Evolutionary conservation across 92 coral and sea anemone genomes (phyloP).

Genomic region (Actinostola sp.): DNA sequence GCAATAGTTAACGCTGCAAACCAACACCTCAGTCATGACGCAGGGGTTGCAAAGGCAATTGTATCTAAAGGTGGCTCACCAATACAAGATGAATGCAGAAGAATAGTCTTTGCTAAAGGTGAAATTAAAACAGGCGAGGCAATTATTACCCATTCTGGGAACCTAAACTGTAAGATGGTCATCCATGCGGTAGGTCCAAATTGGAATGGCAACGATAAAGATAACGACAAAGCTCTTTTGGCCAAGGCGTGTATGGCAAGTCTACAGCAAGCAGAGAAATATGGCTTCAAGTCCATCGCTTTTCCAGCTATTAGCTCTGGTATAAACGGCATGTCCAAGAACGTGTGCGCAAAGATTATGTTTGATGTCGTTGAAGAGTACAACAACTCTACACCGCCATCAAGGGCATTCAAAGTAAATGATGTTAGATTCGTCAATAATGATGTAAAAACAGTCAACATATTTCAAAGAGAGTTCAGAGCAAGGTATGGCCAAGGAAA

Average conservation of each 20-base stretch:
- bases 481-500: slow-evolving; percentile 39
- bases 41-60: slow-evolving; percentile 87
- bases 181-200: slow-evolving; percentile 83
- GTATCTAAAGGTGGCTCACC: slow-evolving; percentile 70
- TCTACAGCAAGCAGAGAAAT: slow-evolving; percentile 24
- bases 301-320: slow-evolving; percentile 84
- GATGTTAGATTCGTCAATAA: slow-evolving; percentile 68
- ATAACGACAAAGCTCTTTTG: slow-evolving; percentile 19
- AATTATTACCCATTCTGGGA: slow-evolving; percentile 53
- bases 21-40: slow-evolving; percentile 44
- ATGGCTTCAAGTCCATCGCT: slow-evolving; percentile 51
- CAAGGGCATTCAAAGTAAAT: slow-evolving; percentile 9
- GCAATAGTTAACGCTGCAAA: slow-evolving; percentile 85
- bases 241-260: slow-evolving; percentile 37
- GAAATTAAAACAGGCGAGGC: slow-evolving; percentile 60
- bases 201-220: slow-evolving; percentile 24
- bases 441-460: slow-evolving; percentile 41
- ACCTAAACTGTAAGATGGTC: slow-evolving; percentile 58
- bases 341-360: slow-evolving; percentile 66
- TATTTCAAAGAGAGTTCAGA: slow-evolving; percentile 46
- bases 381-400: neutral
- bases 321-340: slow-evolving; percentile 65
- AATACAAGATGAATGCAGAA: slow-evolving; percentile 54
- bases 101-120: slow-evolving; percentile 16
- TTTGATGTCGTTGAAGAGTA: slow-evolving; percentile 53